Evolutionary conservation across 2,888 invertebrate species (phyloP), one percentile per base, ranked within the genome.

Genomic region (Periphyllus acericola): DNA sequence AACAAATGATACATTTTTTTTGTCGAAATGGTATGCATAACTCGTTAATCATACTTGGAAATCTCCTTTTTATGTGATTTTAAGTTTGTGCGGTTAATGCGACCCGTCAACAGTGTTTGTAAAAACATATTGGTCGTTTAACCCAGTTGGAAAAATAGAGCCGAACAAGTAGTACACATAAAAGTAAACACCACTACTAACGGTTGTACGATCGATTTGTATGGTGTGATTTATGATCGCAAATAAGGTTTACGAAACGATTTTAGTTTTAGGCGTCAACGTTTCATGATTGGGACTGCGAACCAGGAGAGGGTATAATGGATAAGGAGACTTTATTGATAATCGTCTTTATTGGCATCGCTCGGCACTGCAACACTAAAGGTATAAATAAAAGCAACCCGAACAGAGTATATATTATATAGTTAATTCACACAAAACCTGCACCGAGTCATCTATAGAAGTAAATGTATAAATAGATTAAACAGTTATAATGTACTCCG

Each of bases 211-310:
- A 55, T 79, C 25, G 34, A 68, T 55, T 79, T 79, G 55, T 34
- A 17, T 78, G 32, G 52, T 52, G 32, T 79, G 78, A 78, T 60
- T 79, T 34, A 79, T 79, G 55, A 34, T 55, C 55, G 25, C 14
- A 79, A 34, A 60, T 55, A 78, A 32, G 55, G 55, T 60, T 60
- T 60, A 46, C 52, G n/a, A 79, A 79, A 78, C 46, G 52, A 78
- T 78, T 78, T 52, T 32, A 79, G 79, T 79, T 79, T 79, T 79
- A 79, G 55, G 29, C 55, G 55, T 79, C 55, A 79, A 79, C 32
- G 34, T 79, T 79, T 79, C 79, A 79, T 52, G 55, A 60, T 60
- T 55, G 55, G 55, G 34, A 60, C 32, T 32, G 79, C 25, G 55
- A 34, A 29, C 34, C 52, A 32, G 34, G 34, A 34, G 25, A 34